Base-by-base conservation (phyloP, 2,888 invertebrate species). In the Melieria picta region DNA sequence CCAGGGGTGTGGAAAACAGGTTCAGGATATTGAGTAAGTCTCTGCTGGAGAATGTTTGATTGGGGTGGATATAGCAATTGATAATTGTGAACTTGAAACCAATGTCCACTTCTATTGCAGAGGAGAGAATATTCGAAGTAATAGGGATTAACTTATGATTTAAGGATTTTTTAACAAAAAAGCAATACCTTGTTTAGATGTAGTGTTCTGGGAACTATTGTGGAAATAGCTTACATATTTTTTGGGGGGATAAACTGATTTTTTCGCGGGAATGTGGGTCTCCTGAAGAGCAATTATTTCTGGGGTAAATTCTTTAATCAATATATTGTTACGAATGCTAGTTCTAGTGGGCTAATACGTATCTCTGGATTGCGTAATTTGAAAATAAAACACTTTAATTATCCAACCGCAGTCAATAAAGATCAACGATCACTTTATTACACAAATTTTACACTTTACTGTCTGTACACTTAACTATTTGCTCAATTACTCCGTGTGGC, bases 61-160 rank as follows among this genome's bases (percentile, higher is more conserved):
- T 50, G 9, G 71, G 56, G 2, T 62, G 71, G 30, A 71, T 71
- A 13, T 66, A 71, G 48, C 58, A 70, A 9, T 65, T 66, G 10
- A 71, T 66, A 13, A 71, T 45, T 0, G 61, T 55, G 5, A 71
- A 43, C 3, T 7, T 48, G n/a, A 7, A 30, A 10, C 52, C 67
- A 7, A 58, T 13, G n/a, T 71, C 52, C 0, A 63, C 30, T 16
- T 57, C 50, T 10, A 71, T 16, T 47, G 62, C 71, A 5, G 52
- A 43, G 3, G 48, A 57, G n/a, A 50, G 30, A 16, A 71, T 67
- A 30, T 50, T 60, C 13, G 46, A 67, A 6, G 42, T 52, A 16
- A 9, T 50, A 7, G 42, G 46, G 5, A 47, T 52, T 57, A 56
- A 11, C 52, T 64, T 60, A 16, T 68, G 65, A 7, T 57, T 46